A percentile compares a stretch with the other conserved stretches of the same genome.
These are phyloP conservation scores for Rynchops niger DNA, from an alignment of 2,113 vertebrate genomes.

Conservation along the genomic window DNA sequence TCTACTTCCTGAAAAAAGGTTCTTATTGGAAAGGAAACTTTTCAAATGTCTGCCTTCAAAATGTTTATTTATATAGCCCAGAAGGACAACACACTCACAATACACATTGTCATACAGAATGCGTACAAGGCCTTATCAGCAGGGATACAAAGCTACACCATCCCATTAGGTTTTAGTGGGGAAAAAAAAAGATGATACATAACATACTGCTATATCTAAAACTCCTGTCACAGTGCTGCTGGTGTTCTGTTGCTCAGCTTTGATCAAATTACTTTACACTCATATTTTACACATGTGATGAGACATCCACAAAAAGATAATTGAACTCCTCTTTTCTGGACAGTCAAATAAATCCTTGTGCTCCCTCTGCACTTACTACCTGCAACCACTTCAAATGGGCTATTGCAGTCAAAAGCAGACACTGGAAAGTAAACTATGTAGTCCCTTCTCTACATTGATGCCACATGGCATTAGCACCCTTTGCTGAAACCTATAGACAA, in stretches of 20 bases:
- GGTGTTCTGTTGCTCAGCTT: slow-evolving; percentile 20
- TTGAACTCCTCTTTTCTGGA: background rate
- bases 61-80: background rate
- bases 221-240: slow-evolving; percentile 46
- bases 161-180: background rate
- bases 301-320: slow-evolving; percentile 26
- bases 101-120: background rate
- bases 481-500: slow-evolving; percentile 23
- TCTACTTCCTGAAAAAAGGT: background rate
- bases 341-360: slow-evolving; percentile 10
- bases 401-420: slow-evolving; percentile 16
- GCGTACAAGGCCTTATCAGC: background rate
- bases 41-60: background rate
- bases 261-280: slow-evolving; percentile 35
- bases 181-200: background rate
- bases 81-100: background rate
- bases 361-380: slow-evolving; percentile 27
- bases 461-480: background rate
- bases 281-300: slow-evolving; percentile 16
- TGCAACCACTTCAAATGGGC: slow-evolving; percentile 39
- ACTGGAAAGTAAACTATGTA: slow-evolving; percentile 28
- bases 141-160: background rate
- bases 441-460: slow-evolving; percentile 12
- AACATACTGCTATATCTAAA: slow-evolving; percentile 48
- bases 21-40: background rate